A percentile compares a stretch with the other conserved stretches of the same genome.
phyloP scores from a whole-genome alignment of 2,113 vertebrate genomes.

The Tringa solitaria region DNA sequence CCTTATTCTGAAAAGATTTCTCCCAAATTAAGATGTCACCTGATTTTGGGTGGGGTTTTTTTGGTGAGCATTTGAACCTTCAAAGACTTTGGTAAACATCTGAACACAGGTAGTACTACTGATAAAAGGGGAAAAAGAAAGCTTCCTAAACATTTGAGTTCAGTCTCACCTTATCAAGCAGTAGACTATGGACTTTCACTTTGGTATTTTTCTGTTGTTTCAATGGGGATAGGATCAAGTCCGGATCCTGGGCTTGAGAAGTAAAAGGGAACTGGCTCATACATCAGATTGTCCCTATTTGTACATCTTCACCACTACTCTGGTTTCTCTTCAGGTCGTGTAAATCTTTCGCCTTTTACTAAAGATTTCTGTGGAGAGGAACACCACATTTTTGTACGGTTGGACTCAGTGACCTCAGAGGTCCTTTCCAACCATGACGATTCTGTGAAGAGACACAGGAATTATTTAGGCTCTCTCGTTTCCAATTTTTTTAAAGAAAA shows the following conservation, averaged over 20 bases:
- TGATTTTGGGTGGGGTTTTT: background rate
- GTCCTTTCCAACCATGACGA: too few relatives aligned
- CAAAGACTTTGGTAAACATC: background rate
- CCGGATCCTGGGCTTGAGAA: background rate
- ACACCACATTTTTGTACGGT: too few relatives aligned
- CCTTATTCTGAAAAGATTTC: background rate
- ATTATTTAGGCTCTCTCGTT: background rate
- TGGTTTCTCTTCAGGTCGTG: background rate
- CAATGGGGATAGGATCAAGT: background rate
- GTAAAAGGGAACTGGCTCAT: background rate
- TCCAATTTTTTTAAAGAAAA: background rate
- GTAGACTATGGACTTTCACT: background rate
- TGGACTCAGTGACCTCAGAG: too few relatives aligned
- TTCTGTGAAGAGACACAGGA: background rate
- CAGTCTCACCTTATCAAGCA: background rate
- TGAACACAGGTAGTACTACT: accelerated
- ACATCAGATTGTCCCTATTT: background rate
- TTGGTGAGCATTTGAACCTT: background rate
- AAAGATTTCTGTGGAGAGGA: background rate
- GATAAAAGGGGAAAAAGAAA: background rate
- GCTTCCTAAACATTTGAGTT: background rate
- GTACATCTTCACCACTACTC: background rate
- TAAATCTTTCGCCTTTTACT: background rate
- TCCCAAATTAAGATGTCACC: background rate
- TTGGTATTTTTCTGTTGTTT: background rate